A percentile compares a stretch with the other conserved stretches of the same genome.
Evolutionary conservation across 2,113 vertebrate species (phyloP).

Genomic region (Cavia porcellus): DNA sequence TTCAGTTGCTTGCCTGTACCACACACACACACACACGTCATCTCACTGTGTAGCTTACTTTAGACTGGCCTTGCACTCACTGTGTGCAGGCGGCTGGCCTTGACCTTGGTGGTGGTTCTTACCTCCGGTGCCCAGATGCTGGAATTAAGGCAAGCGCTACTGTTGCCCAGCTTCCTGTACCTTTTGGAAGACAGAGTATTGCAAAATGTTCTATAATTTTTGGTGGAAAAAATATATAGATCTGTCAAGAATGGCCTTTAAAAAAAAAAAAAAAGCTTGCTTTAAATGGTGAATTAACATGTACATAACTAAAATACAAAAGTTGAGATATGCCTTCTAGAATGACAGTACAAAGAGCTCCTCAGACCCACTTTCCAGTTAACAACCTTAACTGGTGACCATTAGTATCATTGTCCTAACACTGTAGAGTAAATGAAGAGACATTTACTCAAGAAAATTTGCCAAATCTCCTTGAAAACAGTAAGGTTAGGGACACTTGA

Average conservation of each 20-base stretch:
- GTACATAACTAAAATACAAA: too few relatives aligned
- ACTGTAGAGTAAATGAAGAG: background rate
- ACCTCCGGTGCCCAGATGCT: too few relatives aligned
- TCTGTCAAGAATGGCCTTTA: background rate
- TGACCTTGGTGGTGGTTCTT: too few relatives aligned
- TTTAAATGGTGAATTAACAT: too few relatives aligned
- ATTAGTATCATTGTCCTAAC: background rate
- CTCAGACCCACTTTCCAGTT: background rate
- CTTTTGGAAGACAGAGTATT: background rate
- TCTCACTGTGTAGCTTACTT: too few relatives aligned
- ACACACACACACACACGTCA: too few relatives aligned
- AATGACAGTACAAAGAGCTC: background rate
- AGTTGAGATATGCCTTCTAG: background rate
- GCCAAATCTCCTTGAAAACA: background rate
- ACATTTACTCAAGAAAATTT: slow-evolving; percentile 13
- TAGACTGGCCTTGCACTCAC: too few relatives aligned
- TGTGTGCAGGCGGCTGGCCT: too few relatives aligned
- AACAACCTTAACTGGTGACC: slow-evolving; percentile 4
- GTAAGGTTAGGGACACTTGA: background rate
- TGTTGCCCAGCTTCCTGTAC: background rate
- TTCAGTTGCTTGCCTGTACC: too few relatives aligned
- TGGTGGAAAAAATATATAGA: background rate
- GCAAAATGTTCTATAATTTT: background rate
- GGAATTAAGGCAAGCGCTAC: too few relatives aligned
- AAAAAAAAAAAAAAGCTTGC: too few relatives aligned